Evolutionary conservation across 2,888 invertebrate species (phyloP), one percentile per base, ranked within the genome.

Genomic region (Zaprionus obscuricornis): DNA sequence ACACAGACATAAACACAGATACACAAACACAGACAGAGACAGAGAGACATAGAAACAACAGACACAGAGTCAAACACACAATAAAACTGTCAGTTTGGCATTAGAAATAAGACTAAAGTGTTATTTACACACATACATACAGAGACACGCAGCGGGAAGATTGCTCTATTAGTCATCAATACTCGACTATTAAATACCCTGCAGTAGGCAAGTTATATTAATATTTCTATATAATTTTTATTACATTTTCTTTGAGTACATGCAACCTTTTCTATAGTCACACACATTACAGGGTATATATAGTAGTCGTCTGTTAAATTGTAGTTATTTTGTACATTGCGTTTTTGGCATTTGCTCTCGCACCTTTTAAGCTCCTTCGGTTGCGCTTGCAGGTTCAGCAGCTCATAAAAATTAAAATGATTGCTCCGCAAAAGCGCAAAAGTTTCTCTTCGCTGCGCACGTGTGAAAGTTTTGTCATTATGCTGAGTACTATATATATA

Each of bases 331-430:
- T 29, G 6, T 8, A 13, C 34, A 31, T 47, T 10, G 5, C 5
- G 3, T 5, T 27, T 17, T 20, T 29, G 22, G 46, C 14, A 39
- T 46, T 60, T 49, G 29, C 46, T 49, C 40, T 40, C 36, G 31
- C 42, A 37, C 46, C 47, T 54, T n/a, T n/a, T n/a, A n/a, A n/a
- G n/a, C n/a, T n/a, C n/a, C n/a, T n/a, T n/a, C n/a, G n/a, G n/a
- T n/a, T n/a, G n/a, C n/a, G n/a, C n/a, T n/a, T n/a, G n/a, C n/a
- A n/a, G n/a, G n/a, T n/a, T 58, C 36, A 18, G 62, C 50, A 69
- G 74, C 75, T 83, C 79, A 70, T 85, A 79, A 82, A 83, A 85
- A 85, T 85, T 85, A 82, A 81, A 81, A 85, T 81, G 70, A 81
- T 85, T 82, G 75, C 83, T 22, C 54, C 73, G n/a, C n/a, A n/a